Evolutionary conservation across 2,888 invertebrate genomes (phyloP).

Genomic region (Carcina quercana): DNA sequence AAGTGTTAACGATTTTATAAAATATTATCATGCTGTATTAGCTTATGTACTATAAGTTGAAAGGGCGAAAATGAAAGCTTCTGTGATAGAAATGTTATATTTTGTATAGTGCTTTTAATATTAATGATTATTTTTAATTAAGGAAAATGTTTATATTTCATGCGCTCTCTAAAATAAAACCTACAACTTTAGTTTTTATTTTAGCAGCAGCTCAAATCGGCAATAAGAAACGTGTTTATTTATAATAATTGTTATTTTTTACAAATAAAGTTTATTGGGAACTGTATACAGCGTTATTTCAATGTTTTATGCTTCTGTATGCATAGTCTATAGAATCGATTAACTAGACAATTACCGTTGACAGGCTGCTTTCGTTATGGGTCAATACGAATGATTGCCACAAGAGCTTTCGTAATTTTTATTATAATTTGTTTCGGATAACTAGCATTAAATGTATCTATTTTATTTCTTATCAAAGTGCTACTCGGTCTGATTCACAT

Average conservation of each 20-base stretch:
- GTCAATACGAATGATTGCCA: not conserved
- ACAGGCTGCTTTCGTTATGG: too few relatives aligned
- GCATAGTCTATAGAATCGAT: too few relatives aligned
- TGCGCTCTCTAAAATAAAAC: too few relatives aligned
- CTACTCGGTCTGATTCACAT: conserved; percentile 31
- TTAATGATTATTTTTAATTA: too few relatives aligned
- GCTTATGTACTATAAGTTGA: too few relatives aligned
- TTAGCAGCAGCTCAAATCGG: too few relatives aligned
- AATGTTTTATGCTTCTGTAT: too few relatives aligned
- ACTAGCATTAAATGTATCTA: conserved; percentile 7
- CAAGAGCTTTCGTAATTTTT: not conserved
- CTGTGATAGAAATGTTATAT: conserved; percentile 52
- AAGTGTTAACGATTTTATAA: conserved; percentile 21
- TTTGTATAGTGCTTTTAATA: conserved; percentile 7
- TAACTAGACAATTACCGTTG: too few relatives aligned
- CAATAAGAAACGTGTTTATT: too few relatives aligned
- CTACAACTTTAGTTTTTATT: too few relatives aligned
- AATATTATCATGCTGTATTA: conserved; percentile 9
- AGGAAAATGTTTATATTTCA: too few relatives aligned
- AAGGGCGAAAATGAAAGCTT: conserved; percentile 30
- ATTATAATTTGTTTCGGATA: conserved; percentile 5
- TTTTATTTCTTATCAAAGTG: conserved; percentile 14
- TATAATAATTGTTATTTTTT: conserved; percentile 9
- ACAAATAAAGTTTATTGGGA: conserved; percentile 7
- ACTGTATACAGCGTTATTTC: too few relatives aligned